Conservation (phyloP, 2,888 invertebrate genomes). For the Himalopsyche japonica region DNA sequence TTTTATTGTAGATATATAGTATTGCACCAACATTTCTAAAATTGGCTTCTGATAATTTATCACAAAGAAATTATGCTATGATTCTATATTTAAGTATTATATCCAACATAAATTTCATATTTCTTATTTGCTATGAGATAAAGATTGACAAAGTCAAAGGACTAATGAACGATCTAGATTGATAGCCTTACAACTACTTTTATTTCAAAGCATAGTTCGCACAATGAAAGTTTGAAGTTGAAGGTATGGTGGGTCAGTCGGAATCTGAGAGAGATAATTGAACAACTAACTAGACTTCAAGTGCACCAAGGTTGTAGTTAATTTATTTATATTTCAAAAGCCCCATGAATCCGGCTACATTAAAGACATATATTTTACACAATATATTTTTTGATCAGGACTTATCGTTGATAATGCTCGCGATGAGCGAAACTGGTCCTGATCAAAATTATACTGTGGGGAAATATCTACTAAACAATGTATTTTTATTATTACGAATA, state of each 20-base stretch:
- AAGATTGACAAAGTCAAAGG: conserved; percentile 22
- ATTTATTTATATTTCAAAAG: not conserved
- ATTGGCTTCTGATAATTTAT: too few relatives aligned
- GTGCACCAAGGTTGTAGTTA: not conserved
- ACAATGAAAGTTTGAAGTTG: conserved; percentile 14
- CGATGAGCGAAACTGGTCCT: too few relatives aligned
- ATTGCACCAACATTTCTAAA: too few relatives aligned
- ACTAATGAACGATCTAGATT: conserved; percentile 25
- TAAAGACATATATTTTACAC: too few relatives aligned
- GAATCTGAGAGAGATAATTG: not conserved
- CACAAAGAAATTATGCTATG: not conserved
- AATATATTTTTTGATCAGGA: too few relatives aligned
- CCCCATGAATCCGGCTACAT: not conserved
- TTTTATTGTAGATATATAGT: too few relatives aligned
- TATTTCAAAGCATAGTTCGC: not conserved
- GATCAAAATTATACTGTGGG: too few relatives aligned
- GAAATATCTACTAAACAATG: too few relatives aligned
- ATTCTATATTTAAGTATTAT: not conserved
- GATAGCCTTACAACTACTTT: not conserved
- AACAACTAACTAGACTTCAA: not conserved
- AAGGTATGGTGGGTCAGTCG: not conserved
- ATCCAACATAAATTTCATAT: not conserved
- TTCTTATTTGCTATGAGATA: not conserved
- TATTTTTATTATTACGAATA: too few relatives aligned
- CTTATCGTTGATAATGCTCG: too few relatives aligned